These are phyloP conservation scores for Condylura cristata DNA, from an alignment of 2,113 vertebrate genomes.

Conservation along the genomic window DNA sequence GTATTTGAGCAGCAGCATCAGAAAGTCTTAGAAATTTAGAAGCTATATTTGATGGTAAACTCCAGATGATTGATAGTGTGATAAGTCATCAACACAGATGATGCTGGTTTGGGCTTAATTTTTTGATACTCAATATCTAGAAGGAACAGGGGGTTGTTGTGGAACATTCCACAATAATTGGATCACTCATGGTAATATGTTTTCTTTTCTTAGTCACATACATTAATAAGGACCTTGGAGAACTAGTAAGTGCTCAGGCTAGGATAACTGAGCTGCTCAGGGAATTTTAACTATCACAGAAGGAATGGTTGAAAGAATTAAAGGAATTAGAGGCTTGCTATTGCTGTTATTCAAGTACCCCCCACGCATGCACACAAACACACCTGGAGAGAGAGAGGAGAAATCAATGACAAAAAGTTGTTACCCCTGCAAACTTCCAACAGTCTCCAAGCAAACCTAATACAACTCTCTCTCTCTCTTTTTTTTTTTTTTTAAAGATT, in stretches of 20 bases:
- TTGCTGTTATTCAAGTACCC: not conserved
- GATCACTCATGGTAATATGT: not conserved
- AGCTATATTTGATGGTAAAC: not conserved
- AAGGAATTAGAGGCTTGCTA: not conserved
- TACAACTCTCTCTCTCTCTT: not conserved
- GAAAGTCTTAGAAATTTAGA: slow-evolving; percentile 31
- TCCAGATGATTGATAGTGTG: not conserved
- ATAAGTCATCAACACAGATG: not conserved
- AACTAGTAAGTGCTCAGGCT: not conserved
- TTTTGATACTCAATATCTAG: not conserved
- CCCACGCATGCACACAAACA: not conserved
- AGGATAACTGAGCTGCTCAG: not conserved
- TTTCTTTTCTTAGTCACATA: not conserved
- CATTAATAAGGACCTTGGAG: slow-evolving; percentile 10
- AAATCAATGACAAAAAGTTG: not conserved
- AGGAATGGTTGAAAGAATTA: not conserved
- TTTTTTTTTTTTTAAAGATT: too few relatives aligned
- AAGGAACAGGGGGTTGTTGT: not conserved
- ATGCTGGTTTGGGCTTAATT: not conserved
- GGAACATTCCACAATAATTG: not conserved
- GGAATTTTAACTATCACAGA: not conserved
- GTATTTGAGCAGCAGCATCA: not conserved
- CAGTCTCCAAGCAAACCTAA: not conserved
- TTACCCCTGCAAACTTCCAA: not conserved
- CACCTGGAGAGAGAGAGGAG: not conserved